These are phyloP conservation scores for Heterohyrax brucei DNA, from an alignment of 2,797 vertebrate species.

Conservation along the genomic window DNA sequence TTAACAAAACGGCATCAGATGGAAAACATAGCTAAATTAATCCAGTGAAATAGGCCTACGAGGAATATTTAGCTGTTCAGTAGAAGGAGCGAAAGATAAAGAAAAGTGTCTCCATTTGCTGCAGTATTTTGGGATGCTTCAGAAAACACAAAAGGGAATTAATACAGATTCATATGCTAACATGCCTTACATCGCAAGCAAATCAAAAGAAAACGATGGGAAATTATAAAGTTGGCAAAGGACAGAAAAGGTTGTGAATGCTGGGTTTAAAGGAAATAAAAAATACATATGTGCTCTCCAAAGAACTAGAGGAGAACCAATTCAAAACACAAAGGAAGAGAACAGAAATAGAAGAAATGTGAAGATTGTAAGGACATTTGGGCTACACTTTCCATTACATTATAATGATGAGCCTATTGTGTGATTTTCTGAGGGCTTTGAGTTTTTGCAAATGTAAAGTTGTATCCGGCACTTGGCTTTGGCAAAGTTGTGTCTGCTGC, in stretches of 20 bases:
- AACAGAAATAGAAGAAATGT: neutral
- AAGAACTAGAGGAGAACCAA: neutral
- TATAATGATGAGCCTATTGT: neutral
- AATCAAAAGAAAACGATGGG: conserved; percentile 40
- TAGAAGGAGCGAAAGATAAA: conserved; percentile 14
- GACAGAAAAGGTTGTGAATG: conserved; percentile 3
- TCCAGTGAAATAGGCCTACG: neutral
- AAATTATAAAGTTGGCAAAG: conserved; percentile 36
- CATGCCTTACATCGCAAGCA: neutral
- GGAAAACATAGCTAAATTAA: conserved; percentile 54
- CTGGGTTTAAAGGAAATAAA: neutral
- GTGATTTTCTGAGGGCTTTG: neutral
- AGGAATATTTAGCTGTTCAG: conserved; percentile 25
- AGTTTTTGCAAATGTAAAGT: neutral
- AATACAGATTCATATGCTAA: neutral
- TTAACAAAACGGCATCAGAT: conserved; percentile 40
- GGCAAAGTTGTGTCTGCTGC: neutral
- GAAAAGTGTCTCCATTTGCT: neutral
- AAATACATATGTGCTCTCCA: neutral
- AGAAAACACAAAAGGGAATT: neutral
- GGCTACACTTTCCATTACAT: neutral
- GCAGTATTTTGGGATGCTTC: neutral
- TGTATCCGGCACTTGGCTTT: no score
- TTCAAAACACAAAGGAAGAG: neutral
- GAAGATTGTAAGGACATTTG: neutral